Percentiles rank a stretch among this genome's conserved stretches.
These are phyloP conservation scores for Mormoops blainvillei DNA, from an alignment of 2,113 vertebrate species.

Conservation along the genomic window DNA sequence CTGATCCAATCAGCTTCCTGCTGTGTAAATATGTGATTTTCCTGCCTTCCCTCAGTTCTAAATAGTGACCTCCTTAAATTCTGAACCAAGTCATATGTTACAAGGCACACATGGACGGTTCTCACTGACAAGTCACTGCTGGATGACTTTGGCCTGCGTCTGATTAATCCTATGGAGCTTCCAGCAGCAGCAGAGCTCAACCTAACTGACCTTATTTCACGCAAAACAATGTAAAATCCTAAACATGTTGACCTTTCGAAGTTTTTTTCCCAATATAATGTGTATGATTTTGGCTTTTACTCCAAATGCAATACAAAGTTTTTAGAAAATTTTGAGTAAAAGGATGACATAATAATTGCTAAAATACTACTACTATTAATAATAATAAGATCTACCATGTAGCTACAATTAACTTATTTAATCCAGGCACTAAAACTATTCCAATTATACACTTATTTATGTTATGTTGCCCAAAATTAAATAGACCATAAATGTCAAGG, in stretches of 20 bases:
- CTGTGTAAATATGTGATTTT: background rate
- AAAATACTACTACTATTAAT: no score
- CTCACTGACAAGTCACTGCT: background rate
- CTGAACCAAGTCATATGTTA: background rate
- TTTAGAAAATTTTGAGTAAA: no score
- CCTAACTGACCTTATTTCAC: background rate
- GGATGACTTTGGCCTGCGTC: background rate
- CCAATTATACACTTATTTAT: background rate
- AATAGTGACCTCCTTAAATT: background rate
- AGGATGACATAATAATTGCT: no score
- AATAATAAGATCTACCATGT: no score
- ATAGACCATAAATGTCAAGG: background rate
- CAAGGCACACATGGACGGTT: background rate
- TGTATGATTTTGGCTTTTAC: no score
- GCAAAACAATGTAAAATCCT: background rate
- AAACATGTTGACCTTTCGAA: background rate
- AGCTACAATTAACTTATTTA: background rate
- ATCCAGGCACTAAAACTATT: background rate
- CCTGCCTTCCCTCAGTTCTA: background rate
- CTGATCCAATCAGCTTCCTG: background rate
- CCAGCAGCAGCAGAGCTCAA: background rate
- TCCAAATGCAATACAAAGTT: no score
- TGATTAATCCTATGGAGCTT: background rate
- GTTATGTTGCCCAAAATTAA: background rate
- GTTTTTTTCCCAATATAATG: background rate